Evolutionary conservation across 2,113 vertebrate species (phyloP).

Genomic region (Ahaetulla prasina): DNA sequence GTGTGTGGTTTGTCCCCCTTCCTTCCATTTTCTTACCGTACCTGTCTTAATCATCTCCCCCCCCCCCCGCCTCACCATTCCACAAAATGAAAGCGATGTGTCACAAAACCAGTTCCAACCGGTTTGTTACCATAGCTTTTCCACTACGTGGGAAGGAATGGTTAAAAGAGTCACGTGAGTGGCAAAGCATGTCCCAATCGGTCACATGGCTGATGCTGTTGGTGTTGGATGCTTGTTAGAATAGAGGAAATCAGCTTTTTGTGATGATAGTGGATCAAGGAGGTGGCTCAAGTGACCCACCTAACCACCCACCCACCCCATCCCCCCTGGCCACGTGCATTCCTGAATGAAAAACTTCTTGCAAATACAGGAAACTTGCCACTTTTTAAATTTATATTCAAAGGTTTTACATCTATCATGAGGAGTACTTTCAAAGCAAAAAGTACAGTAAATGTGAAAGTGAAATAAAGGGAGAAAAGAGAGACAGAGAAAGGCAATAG

Average conservation of each 20-base stretch:
- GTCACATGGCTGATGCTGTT: conserved; percentile 83
- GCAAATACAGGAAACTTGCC: neutral
- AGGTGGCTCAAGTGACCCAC: neutral
- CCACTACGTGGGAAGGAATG: conserved; percentile 69
- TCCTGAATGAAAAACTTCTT: neutral
- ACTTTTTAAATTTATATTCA: neutral
- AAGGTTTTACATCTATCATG: neutral
- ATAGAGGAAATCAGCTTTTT: conserved; percentile 70
- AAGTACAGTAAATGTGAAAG: neutral
- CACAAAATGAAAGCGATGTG: conserved; percentile 87
- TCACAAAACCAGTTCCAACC: conserved; percentile 84
- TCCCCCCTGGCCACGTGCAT: neutral
- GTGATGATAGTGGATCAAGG: conserved; percentile 29
- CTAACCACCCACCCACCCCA: no score
- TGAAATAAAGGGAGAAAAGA: neutral
- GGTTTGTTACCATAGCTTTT: conserved; percentile 88
- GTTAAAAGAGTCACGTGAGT: conserved; percentile 80
- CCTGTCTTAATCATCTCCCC: conserved; percentile 6
- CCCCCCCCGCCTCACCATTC: conserved; percentile 54
- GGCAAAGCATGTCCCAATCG: conserved; percentile 72
- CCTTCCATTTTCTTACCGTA: conserved; percentile 78
- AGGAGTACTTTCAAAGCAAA: neutral
- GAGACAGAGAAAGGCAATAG: no score
- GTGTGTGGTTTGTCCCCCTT: neutral
- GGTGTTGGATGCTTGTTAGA: conserved; percentile 64